A percentile compares a stretch with the other conserved stretches of the same genome.
These are phyloP conservation scores for Temnopleurus reevesii DNA, from an alignment of 53 echinoderm and acorn worm genomes.

Conservation along the genomic window DNA sequence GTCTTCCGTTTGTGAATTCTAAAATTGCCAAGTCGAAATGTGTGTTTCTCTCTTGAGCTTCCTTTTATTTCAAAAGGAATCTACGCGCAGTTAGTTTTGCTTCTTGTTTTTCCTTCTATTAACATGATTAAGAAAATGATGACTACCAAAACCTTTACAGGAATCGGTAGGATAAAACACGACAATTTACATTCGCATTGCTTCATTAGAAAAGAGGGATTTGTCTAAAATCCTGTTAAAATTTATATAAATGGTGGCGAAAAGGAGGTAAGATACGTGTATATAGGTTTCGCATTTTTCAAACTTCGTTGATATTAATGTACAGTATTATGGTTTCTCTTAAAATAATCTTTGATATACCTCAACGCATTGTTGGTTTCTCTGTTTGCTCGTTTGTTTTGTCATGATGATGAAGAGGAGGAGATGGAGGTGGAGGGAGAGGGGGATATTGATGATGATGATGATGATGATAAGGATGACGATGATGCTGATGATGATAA, in stretches of 20 bases:
- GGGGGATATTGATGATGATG: neutral
- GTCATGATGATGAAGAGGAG: neutral
- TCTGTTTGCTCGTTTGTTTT: no score
- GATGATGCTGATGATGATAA: neutral
- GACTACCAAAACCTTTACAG: no score
- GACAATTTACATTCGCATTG: neutral
- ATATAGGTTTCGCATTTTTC: neutral
- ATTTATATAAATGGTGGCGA: neutral
- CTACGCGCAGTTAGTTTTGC: no score
- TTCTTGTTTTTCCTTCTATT: no score
- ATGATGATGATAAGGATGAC: neutral
- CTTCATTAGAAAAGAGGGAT: neutral
- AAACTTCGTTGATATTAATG: neutral
- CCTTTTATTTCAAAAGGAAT: no score
- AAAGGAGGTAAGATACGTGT: neutral
- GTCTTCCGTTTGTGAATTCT: no score
- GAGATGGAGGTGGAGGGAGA: neutral
- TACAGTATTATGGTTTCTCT: slow-evolving; percentile 47
- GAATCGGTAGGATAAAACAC: no score
- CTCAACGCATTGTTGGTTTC: no score
- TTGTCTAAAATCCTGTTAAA: neutral
- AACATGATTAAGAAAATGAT: no score
- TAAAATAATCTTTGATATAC: slow-evolving; percentile 51
- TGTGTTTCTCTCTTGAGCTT: neutral
- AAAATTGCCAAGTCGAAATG: no score